These are phyloP conservation scores for Acholoe squamosa DNA, from an alignment of 2,888 invertebrate genomes.

Conservation along the genomic window DNA sequence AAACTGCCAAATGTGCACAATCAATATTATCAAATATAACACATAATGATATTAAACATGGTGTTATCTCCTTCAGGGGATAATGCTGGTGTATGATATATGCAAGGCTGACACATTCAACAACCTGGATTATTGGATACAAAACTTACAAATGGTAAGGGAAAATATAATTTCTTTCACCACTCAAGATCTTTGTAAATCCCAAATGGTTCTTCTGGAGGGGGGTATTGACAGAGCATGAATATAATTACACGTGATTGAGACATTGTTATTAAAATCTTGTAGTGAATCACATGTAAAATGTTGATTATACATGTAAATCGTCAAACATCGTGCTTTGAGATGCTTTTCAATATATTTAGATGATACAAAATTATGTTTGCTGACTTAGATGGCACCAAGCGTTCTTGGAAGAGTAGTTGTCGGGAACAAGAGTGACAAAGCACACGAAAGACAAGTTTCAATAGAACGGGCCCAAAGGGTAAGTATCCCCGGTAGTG, in stretches of 20 bases:
- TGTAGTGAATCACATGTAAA: not conserved
- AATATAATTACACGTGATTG: too few relatives aligned
- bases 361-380: not conserved
- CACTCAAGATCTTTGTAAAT: too few relatives aligned
- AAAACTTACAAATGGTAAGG: constrained; percentile 56
- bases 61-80: constrained; percentile 38
- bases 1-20: too few relatives aligned
- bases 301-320: not conserved
- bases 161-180: too few relatives aligned
- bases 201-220: too few relatives aligned
- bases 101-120: constrained; percentile 35
- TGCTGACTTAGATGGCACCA: constrained; percentile 46
- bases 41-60: too few relatives aligned
- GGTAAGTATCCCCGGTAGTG: too few relatives aligned
- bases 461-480: not conserved
- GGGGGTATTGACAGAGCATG: too few relatives aligned
- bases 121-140: constrained; percentile 53
- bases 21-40: too few relatives aligned
- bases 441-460: not conserved
- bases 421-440: constrained; percentile 51
- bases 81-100: constrained; percentile 61
- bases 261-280: too few relatives aligned
- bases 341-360: constrained; percentile 8
- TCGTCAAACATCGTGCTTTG: not conserved
- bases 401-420: not conserved